Conservation (phyloP, 1,140 invertebrate species). For the Adoxophyes honmai region DNA sequence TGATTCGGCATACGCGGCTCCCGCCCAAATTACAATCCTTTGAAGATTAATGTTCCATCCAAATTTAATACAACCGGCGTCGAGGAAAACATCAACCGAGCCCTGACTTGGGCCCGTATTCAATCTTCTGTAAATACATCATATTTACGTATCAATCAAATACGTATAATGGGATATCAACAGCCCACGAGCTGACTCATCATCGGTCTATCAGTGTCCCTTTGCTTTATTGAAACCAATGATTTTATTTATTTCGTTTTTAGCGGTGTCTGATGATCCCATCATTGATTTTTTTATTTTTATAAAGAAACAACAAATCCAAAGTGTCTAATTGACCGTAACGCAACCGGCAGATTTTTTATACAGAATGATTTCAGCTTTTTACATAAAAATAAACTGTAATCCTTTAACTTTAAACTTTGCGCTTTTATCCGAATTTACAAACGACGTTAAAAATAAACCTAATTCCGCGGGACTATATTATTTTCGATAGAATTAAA, state of each 20-base stretch:
- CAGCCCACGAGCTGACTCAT: background rate
- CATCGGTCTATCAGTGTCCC: background rate
- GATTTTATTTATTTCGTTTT: too few species aligned
- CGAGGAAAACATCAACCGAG: constrained; percentile 20
- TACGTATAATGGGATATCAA: constrained; percentile 5
- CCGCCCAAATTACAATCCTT: constrained; percentile 25
- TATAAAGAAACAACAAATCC: too few species aligned
- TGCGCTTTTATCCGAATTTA: too few species aligned
- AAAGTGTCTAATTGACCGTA: too few species aligned
- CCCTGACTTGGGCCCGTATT: constrained; percentile 11
- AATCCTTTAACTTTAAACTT: too few species aligned
- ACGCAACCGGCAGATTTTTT: too few species aligned
- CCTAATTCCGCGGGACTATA: background rate
- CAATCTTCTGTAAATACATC: constrained; percentile 19
- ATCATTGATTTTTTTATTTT: too few species aligned
- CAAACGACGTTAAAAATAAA: background rate
- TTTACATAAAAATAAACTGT: too few species aligned
- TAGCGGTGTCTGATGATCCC: too few species aligned
- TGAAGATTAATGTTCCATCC: constrained; percentile 30
- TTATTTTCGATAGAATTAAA: constrained; percentile 10
- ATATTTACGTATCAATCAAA: constrained; percentile 15
- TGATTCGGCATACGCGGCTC: background rate
- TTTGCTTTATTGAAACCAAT: too few species aligned
- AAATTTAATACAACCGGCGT: constrained; percentile 17
- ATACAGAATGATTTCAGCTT: too few species aligned